A percentile compares a stretch with the other conserved stretches of the same genome.
phyloP scores from a whole-genome alignment of 2,113 vertebrate species.

The Megaptera novaeangliae region DNA sequence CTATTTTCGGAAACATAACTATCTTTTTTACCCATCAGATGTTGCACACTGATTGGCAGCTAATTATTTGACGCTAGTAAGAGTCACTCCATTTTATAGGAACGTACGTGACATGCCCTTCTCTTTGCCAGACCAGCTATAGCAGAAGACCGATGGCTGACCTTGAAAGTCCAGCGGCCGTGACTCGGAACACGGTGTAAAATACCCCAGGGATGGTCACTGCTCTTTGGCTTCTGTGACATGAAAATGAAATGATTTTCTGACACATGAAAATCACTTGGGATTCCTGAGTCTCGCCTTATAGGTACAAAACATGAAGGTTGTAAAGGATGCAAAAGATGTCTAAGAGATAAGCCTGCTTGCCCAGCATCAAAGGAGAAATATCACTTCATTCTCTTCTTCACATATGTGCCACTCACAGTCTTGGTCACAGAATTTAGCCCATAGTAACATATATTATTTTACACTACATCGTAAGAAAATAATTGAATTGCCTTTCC shows the following conservation, averaged over 20 bases:
- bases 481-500: background rate
- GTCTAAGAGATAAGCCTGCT: background rate
- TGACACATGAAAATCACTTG: no score
- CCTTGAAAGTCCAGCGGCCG: fast-evolving
- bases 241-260: no score
- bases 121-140: background rate
- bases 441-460: background rate
- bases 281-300: background rate
- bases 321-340: no score
- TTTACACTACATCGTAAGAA: background rate
- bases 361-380: background rate
- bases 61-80: background rate
- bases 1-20: background rate
- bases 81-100: background rate
- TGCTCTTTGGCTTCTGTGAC: background rate
- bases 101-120: fast-evolving
- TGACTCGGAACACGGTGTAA: fast-evolving
- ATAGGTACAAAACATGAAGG: fast-evolving
- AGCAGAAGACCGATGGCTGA: fast-evolving
- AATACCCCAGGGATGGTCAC: fast-evolving
- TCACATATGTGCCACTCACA: fast-evolving
- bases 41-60: no score
- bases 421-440: background rate
- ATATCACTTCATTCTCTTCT: background rate
- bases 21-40: background rate